Evolutionary conservation across 1,140 invertebrate genomes (phyloP).

Genomic region (Hylaeus anthracinus): DNA sequence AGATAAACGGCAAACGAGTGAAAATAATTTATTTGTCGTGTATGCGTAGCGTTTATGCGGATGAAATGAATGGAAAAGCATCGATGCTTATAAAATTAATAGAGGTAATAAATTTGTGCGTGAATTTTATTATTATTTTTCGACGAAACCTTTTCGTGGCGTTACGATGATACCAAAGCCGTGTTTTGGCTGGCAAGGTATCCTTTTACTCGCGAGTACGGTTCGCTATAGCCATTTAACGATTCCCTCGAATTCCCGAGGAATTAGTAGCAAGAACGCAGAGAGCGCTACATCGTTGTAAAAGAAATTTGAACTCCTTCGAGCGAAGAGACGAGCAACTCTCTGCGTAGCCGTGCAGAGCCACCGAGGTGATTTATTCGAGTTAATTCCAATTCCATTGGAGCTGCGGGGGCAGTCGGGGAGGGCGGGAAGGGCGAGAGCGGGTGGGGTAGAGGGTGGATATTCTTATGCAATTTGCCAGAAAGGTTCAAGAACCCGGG

Average conservation of each 20-base stretch:
- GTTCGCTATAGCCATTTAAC: background rate
- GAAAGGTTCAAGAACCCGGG: conserved; percentile 82
- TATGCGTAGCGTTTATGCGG: background rate
- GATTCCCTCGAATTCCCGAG: background rate
- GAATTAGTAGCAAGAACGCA: background rate
- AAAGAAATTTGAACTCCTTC: conserved; percentile 76
- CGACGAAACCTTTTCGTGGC: background rate
- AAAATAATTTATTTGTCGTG: conserved; percentile 12
- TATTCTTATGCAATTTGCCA: conserved; percentile 83
- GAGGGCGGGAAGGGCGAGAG: conserved; percentile 56
- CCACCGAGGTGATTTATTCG: conserved; percentile 80
- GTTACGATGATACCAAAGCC: background rate
- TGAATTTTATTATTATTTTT: background rate
- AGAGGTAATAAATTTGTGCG: background rate
- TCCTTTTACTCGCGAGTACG: background rate
- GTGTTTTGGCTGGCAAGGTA: background rate
- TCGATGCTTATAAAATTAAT: background rate
- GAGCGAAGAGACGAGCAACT: conserved; percentile 60
- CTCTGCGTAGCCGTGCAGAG: conserved; percentile 70
- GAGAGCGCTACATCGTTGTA: conserved; percentile 66
- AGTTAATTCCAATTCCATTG: conserved; percentile 83
- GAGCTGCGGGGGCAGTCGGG: conserved; percentile 73
- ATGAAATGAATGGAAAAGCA: conserved; percentile 12
- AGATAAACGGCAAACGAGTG: background rate
- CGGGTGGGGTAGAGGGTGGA: conserved; percentile 74